Conservation (phyloP, 2,888 invertebrate species). For the Psylliodes chrysocephalus region DNA sequence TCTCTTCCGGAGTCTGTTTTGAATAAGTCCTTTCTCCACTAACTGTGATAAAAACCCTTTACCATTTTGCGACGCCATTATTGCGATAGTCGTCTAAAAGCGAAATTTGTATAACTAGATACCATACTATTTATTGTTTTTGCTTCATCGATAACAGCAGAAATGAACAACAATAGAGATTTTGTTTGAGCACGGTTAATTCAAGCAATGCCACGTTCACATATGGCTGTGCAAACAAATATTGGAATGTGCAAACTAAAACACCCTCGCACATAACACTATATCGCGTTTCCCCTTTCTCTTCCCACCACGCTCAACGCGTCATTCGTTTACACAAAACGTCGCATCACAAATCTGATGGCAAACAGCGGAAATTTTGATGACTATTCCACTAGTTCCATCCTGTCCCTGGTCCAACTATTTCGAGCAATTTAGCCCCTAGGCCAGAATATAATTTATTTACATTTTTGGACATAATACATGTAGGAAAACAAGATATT, state of each 20-base stretch:
- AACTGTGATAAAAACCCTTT: too few species aligned
- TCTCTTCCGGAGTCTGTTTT: too few species aligned
- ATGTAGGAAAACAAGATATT: too few species aligned
- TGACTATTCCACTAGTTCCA: background rate
- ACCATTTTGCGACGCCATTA: too few species aligned
- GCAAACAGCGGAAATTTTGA: slow-evolving; percentile 8
- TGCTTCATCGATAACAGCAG: background rate
- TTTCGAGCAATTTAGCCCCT: background rate
- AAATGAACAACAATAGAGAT: background rate
- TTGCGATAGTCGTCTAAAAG: too few species aligned
- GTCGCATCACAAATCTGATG: background rate
- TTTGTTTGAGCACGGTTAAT: background rate
- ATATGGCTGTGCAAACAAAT: background rate
- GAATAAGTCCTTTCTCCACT: too few species aligned
- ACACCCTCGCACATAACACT: slow-evolving; percentile 4
- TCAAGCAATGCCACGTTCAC: slow-evolving; percentile 1
- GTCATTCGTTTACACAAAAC: background rate
- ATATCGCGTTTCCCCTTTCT: background rate
- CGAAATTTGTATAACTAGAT: too few species aligned
- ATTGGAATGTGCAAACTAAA: slow-evolving; percentile 9
- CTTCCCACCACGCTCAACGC: background rate
- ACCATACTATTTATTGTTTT: too few species aligned
- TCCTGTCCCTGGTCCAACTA: background rate
- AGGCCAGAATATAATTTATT: background rate
- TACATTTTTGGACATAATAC: too few species aligned